These are phyloP conservation scores for Archips crataeganus DNA, from an alignment of 2,888 invertebrate genomes.

Conservation along the genomic window DNA sequence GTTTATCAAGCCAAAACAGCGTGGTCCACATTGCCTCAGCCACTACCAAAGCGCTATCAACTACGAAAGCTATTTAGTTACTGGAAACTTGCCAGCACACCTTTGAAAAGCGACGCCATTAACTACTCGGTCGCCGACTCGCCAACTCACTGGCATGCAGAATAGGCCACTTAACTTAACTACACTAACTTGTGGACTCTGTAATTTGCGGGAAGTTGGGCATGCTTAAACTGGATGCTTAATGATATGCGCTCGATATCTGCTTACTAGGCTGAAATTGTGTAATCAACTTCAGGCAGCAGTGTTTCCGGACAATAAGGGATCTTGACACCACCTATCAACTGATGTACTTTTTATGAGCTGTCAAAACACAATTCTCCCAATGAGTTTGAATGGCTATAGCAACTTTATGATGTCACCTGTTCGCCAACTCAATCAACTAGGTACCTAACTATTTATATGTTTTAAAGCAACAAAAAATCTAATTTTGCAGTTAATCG, in stretches of 20 bases:
- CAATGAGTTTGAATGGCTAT: too few species aligned
- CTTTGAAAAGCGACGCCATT: conserved; percentile 32
- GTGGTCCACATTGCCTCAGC: neutral
- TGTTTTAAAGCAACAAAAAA: too few species aligned
- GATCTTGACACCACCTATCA: too few species aligned
- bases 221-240: neutral
- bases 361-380: too few species aligned
- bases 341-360: too few species aligned
- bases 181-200: conserved; percentile 18
- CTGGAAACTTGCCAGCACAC: conserved; percentile 23
- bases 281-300: too few species aligned
- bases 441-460: too few species aligned
- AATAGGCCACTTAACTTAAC: conserved; percentile 35
- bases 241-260: neutral
- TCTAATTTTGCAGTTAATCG: too few species aligned
- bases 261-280: too few species aligned
- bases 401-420: too few species aligned
- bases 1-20: neutral
- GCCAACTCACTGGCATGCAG: conserved; percentile 25
- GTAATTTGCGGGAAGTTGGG: conserved; percentile 14
- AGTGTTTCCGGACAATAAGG: too few species aligned
- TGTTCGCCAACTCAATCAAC: too few species aligned
- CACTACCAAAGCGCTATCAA: neutral
- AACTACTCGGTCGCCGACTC: conserved; percentile 20
- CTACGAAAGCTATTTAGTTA: conserved; percentile 14